These are phyloP conservation scores for Euspilapteryx auroguttella DNA, from an alignment of 2,888 invertebrate species.

Conservation along the genomic window DNA sequence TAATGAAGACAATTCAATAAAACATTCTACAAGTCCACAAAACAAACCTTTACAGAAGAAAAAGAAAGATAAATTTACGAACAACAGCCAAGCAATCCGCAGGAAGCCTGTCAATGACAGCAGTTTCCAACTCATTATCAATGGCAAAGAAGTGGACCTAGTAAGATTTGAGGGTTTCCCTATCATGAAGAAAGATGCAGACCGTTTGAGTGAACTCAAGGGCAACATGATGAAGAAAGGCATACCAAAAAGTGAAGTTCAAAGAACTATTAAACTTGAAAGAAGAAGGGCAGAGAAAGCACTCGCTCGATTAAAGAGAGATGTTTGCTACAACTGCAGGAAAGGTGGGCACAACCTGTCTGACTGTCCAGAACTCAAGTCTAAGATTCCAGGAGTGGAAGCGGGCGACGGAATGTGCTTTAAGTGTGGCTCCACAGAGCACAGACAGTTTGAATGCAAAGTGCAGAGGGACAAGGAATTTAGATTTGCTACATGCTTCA, in stretches of 20 bases:
- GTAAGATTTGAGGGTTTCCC: slow-evolving; percentile 72
- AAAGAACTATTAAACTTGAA: slow-evolving; percentile 68
- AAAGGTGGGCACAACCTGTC: slow-evolving; percentile 79
- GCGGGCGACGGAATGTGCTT: slow-evolving; percentile 74
- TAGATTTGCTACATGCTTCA: slow-evolving; percentile 85
- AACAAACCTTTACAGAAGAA: slow-evolving; percentile 2
- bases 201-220: slow-evolving; percentile 62
- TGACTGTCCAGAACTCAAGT: slow-evolving; percentile 74
- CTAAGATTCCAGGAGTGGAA: slow-evolving; percentile 46
- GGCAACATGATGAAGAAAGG: slow-evolving; percentile 67
- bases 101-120: slow-evolving; percentile 46
- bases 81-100: slow-evolving; percentile 27
- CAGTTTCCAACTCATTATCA: slow-evolving; percentile 58
- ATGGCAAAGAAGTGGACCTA: slow-evolving; percentile 65
- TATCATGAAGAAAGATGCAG: slow-evolving; percentile 70
- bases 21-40: slow-evolving; percentile 2
- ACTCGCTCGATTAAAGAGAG: slow-evolving; percentile 65
- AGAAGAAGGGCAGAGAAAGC: slow-evolving; percentile 73
- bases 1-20: neutral
- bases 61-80: slow-evolving; percentile 12
- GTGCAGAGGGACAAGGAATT: slow-evolving; percentile 68
- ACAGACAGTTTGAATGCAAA: slow-evolving; percentile 74
- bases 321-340: slow-evolving; percentile 78
- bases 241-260: slow-evolving; percentile 68
- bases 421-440: slow-evolving; percentile 90